Evolutionary conservation across 2,113 vertebrate species (phyloP), one percentile per base, ranked within the genome.

Genomic region (Nothobranchius kuhntae): DNA sequence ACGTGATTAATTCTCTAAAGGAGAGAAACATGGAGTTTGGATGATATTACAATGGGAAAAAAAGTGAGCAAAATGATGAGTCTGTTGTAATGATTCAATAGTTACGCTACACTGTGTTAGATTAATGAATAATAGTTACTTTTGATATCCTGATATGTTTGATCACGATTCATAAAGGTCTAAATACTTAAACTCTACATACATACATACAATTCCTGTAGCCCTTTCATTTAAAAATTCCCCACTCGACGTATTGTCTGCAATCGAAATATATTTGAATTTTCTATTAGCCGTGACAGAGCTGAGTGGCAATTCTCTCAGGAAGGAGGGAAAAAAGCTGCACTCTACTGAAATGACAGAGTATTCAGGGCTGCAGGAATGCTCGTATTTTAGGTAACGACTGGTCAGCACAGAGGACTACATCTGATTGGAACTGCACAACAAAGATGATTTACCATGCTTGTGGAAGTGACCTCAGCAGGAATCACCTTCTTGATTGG

Each of bases 341-440:
- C 11, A 1, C 64, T 65, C 35, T 45, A n/a, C 40, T 54, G 9
- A 75, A 70, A 63, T 50, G 1, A 46, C 53, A 0, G 0, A 9
- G 9, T 30, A n/a, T 40, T 30, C 48, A 30, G 59, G 24, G 14
- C 50, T 47, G 74, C 51, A 15, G 70, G 40, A 38, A 63, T 9
- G 9, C 24, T 24, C 13, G 17, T 15, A 55, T n/a, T 62, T 38
- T 38, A 46, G 30, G 17, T 9, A 45, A 38, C 9, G 11, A 48
- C 44, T 40, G 30, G 30, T 30, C 7, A 63, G 57, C 53, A 62
- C 65, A 71, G 35, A 53, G 48, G 50, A 61, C 30, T 65, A 8
- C 2, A 4, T 8, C 21, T 62, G 44, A 65, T 56, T 63, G 70
- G 48, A 71, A 52, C 13, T 47, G n/a, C 36, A 51, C 14, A n/a